These are phyloP conservation scores for Ptilodon capucinus DNA, from an alignment of 2,888 invertebrate genomes.

Conservation along the genomic window DNA sequence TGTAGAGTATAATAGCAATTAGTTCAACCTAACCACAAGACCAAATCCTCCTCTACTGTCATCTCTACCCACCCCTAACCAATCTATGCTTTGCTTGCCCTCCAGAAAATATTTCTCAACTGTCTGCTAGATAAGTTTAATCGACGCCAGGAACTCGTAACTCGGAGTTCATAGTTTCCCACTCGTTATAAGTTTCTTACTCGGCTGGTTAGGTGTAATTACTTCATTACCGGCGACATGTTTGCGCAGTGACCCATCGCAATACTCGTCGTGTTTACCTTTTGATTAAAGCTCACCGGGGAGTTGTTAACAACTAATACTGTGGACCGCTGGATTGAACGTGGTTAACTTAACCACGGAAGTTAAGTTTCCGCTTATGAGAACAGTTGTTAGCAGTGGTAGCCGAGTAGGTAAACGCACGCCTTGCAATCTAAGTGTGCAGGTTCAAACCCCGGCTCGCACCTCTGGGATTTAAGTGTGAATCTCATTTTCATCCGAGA, in stretches of 20 bases:
- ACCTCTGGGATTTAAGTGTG: no score
- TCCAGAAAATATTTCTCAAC: not conserved
- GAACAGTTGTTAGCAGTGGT: no score
- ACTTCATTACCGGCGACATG: constrained; percentile 31
- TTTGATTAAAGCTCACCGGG: constrained; percentile 6
- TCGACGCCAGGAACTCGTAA: constrained; percentile 27
- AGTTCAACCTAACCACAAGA: no score
- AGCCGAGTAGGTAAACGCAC: no score
- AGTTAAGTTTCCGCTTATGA: not conserved
- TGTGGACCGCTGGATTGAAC: not conserved
- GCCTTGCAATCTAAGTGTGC: no score
- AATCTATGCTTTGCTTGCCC: no score
- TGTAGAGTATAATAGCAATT: no score
- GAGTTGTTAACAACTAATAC: constrained; percentile 9
- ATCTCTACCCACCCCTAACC: no score
- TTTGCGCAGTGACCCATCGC: constrained; percentile 18
- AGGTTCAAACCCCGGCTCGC: no score
- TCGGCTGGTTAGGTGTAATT: constrained; percentile 24
- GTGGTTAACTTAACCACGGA: not conserved
- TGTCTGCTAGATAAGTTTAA: constrained; percentile 26
- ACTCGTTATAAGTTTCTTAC: constrained; percentile 30
- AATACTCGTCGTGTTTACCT: constrained; percentile 8
- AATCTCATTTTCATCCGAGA: no score
- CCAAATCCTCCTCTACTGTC: no score
- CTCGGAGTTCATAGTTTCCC: constrained; percentile 16